Evolutionary conservation across 2,113 vertebrate species (phyloP), one percentile per base, ranked within the genome.

Genomic region (Oryzias curvinotus): DNA sequence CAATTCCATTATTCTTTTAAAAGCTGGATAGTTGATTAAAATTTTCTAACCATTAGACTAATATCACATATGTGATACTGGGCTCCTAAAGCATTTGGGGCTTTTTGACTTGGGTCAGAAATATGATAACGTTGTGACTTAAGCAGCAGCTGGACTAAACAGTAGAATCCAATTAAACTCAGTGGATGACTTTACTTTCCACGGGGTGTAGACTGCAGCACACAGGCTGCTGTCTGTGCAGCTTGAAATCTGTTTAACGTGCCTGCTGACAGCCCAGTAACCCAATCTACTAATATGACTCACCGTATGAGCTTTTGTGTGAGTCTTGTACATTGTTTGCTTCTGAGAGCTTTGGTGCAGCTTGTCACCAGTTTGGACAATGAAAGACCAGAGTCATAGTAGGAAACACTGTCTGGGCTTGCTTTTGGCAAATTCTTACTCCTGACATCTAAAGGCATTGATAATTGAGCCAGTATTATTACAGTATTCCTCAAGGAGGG

Each of bases 231-330:
- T 78, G 73, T 57, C 75, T 66, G 58, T 61, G 79, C 82, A 70
- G 51, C 44, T 62, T 65, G 46, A 66, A 62, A 68, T 64, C 75
- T 71, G 65, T 68, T 84, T 57, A 69, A 69, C 5, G 26, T 62
- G 82, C 75, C 68, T 78, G 87, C 83, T 86, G 85, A 89, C 73
- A 68, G 63, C 78, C 86, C 82, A 73, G 85, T 68, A 86, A 89
- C 77, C 47, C 57, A 70, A 87, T 82, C 78, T 47, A 52, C 65
- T 59, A 52, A 59, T 75, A 47, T 76, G 69, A 64, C 74, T 57
- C 59, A 54, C 57, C 60, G 77, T 74, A 74, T 81, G 61, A 73
- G 58, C 72, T 71, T 47, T 65, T 5, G 42, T 42, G 62, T 67
- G 69, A 61, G 45, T 49, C 62, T 19, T 42, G 8, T 57, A 61